Evolutionary conservation across 2,113 vertebrate species (phyloP).

Genomic region (Neogale vison): DNA sequence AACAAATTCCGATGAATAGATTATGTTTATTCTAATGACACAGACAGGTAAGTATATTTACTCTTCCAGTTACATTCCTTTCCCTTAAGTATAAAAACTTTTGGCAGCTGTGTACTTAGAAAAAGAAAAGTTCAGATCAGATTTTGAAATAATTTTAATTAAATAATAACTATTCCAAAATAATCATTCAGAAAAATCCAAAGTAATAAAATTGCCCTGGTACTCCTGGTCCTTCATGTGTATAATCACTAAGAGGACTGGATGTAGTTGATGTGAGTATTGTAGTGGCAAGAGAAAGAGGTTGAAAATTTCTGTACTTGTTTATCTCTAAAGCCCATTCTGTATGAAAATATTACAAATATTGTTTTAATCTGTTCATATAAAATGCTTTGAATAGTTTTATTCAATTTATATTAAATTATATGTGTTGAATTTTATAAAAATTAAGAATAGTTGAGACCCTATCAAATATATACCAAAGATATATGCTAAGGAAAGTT

Average conservation of each 20-base stretch:
- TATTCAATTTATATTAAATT: slow-evolving; percentile 26
- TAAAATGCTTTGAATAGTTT: not conserved
- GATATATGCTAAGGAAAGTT: slow-evolving; percentile 55
- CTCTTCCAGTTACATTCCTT: not conserved
- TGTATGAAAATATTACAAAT: not conserved
- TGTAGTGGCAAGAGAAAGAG: not conserved
- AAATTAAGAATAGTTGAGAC: slow-evolving; percentile 27
- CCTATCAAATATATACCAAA: not conserved
- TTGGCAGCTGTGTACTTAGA: not conserved
- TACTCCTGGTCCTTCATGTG: not conserved
- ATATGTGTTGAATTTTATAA: slow-evolving; percentile 27
- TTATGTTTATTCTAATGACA: not conserved
- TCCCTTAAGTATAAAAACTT: slow-evolving; percentile 28
- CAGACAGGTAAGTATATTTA: not conserved
- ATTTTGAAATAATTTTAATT: slow-evolving; percentile 10
- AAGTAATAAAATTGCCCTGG: not conserved
- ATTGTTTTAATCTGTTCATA: not conserved
- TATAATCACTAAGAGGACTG: not conserved
- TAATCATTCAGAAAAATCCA: not conserved
- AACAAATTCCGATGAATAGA: not conserved
- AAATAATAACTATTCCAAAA: slow-evolving; percentile 21
- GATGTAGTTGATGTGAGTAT: not conserved
- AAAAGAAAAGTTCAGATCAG: not conserved
- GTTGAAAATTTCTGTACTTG: not conserved
- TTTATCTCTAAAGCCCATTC: not conserved